Base-by-base conservation (phyloP, 2,113 vertebrate genomes). In the Raja brachyura region DNA sequence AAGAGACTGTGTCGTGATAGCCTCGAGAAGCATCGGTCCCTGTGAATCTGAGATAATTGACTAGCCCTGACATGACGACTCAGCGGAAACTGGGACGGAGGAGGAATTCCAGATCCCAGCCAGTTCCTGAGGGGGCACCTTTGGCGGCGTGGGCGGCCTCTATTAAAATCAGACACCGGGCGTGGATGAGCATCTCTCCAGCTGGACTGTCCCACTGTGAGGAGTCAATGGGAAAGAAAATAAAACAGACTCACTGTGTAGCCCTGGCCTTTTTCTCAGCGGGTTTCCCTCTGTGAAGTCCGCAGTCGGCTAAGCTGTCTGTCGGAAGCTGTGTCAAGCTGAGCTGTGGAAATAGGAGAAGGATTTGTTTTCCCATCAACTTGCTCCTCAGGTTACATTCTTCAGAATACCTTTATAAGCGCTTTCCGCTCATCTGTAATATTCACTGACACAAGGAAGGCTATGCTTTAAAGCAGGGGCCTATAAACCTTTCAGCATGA, bases 311-410 rank as follows among this genome's bases (percentile, higher is more conserved):
- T 6, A 73, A 92, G 68, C 90, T 73, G 66, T 92, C 90, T 74
- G 66, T 48, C 18, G 70, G 90, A 92, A 74, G 39, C 90, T 92
- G 90, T 1, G 90, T 54, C 90, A 92, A 54, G 68, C 90, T 92
- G 68, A 74, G 68, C 90, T 92, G 33, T 73, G 66, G 68, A 92
- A 68, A 92, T 10, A 92, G 66, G 39, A 92, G 66, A 48, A 61
- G 8, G 33, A 92, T 68, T 48, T 73, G 39, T 63, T 73, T 63
- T 25, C 14, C 5, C 3, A 68, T 14, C 14, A 25, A 68, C 11
- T 68, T 33, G 11, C 68, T 6, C 33, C 48, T 48, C 68, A 10
- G 13, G 25, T 9, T 70, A 3, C 4, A 73, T 92, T 92, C 39
- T 28, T 48, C 18, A 5, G 66, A 10, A 92, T 22, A 22, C 2